Evolutionary conservation across 2,797 vertebrate species (phyloP), one percentile per base, ranked within the genome.

Genomic region (Coilia nasus): DNA sequence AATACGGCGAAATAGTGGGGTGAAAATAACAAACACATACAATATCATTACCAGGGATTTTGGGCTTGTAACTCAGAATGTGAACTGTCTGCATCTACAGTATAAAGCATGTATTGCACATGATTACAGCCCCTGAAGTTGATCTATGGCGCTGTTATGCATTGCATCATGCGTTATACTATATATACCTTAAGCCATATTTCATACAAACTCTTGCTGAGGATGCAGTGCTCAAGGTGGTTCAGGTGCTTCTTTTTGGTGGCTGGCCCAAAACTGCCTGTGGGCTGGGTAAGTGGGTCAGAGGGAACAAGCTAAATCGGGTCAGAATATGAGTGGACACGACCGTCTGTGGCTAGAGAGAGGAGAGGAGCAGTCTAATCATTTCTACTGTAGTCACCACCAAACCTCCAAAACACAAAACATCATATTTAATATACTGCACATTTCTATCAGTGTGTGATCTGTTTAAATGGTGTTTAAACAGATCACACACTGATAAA

Each of bases 281-380:
- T 78, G 35, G 71, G 81, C 82, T 85, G 82, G 83, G 60, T 83
- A 87, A 85, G 67, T 85, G 86, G 86, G 86, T 87, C 86, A 87
- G 75, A 28, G 64, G 82, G 86, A 83, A 82, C 83, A 59, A 81
- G 71, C 82, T 85, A 85, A 83, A 83, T 83, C 78, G 81, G 84
- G 78, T 83, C 60, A 54, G 83, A 50, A 64, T 86, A 82, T 50
- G 80, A 86, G 59, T 87, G 86, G 86, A 85, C 86, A 57, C 62
- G 35, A 64, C 85, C 25, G 64, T 14, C 28, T 31, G 64, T 71
- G 64, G 64, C 10, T 28, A 71, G 28, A 54, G 50, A 54, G 50
- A 14, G 14, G 50, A 54, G 50, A 54, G 14, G 50, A 54, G 50
- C 3, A 54, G 60, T 64, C 60, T 23, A 64, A 64, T 64, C 60